Base-by-base conservation (phyloP, 53 echinoderm and acorn worm species). In the Paracentrotus lividus region DNA sequence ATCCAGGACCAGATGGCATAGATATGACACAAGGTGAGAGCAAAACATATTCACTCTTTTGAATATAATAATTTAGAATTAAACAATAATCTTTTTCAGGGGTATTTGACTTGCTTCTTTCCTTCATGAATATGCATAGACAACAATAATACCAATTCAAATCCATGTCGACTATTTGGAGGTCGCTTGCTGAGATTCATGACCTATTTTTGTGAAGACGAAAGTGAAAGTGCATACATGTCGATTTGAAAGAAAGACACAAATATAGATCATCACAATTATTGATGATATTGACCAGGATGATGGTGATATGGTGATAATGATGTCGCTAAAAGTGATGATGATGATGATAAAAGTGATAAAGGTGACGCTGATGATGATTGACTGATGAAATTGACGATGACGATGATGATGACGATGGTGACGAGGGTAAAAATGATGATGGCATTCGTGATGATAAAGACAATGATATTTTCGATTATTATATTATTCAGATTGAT, bases 11-110 rank as follows among this genome's bases (percentile, higher is more conserved):
- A 36, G 92, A 92, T 7, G 92, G 92, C 7, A 92, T 92, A 18
- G 92, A 92, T 58, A 92, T 92, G 92, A 92, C 92, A 26, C 92
- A 92, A 81, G 92, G 92, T 92, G 27, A 81, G 92, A 21, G 2
- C 15, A 4, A 33, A 15, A 85, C 26, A 12, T 26, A 40, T 36
- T 2, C 57, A 57, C 21, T 57, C 2, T 13, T 13, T 13, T 15
- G 10, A 52, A 3, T 52, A 15, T 12, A 12, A 7, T 49, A 49
- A 10, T 49, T 49, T 49, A 49, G 49, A n/a, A n/a, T n/a, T n/a
- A n/a, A n/a, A n/a, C n/a, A n/a, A n/a, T n/a, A n/a, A n/a, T n/a
- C n/a, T n/a, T n/a, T n/a, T n/a, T n/a, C n/a, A n/a, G n/a, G n/a
- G n/a, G n/a, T n/a, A n/a, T n/a, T n/a, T n/a, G n/a, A n/a, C n/a